phyloP scores from a whole-genome alignment of 2,888 invertebrate genomes.

The Rambutsinella grinnellia region DNA sequence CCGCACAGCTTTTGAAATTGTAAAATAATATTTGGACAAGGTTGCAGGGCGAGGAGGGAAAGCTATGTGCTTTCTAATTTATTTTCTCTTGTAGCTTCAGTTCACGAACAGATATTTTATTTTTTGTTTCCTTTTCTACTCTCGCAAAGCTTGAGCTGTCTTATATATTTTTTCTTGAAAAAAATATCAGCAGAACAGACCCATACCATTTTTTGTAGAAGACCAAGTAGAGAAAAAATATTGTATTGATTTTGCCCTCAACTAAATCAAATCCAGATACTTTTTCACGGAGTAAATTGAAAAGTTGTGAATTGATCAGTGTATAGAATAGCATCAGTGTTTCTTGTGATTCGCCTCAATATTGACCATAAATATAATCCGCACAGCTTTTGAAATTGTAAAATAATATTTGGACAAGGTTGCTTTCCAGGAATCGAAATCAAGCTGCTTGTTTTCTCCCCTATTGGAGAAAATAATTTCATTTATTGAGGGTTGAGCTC shows the following conservation, averaged over 20 bases:
- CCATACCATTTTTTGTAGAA: background rate
- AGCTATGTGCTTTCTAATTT: background rate
- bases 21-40: no score
- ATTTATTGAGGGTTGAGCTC: background rate
- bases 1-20: no score
- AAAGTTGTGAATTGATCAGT: constrained; percentile 25
- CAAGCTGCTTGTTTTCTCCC: background rate
- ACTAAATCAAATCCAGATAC: background rate
- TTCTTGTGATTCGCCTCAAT: no score
- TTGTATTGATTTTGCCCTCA: background rate
- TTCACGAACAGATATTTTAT: background rate
- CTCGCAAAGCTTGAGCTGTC: no score
- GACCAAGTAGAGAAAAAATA: background rate
- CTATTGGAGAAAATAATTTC: background rate
- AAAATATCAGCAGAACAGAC: background rate
- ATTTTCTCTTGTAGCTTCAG: background rate
- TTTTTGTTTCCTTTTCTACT: background rate
- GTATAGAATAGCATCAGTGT: background rate
- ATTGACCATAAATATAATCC: no score
- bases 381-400: no score
- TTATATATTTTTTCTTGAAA: no score
- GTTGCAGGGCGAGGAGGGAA: no score
- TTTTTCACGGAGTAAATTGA: constrained; percentile 21
- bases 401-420: no score
- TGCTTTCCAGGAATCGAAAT: no score